Percentiles rank a stretch among this genome's conserved stretches.
These are phyloP conservation scores for Petrolisthes manimaculis DNA, from an alignment of 2,888 invertebrate genomes.

Conservation along the genomic window DNA sequence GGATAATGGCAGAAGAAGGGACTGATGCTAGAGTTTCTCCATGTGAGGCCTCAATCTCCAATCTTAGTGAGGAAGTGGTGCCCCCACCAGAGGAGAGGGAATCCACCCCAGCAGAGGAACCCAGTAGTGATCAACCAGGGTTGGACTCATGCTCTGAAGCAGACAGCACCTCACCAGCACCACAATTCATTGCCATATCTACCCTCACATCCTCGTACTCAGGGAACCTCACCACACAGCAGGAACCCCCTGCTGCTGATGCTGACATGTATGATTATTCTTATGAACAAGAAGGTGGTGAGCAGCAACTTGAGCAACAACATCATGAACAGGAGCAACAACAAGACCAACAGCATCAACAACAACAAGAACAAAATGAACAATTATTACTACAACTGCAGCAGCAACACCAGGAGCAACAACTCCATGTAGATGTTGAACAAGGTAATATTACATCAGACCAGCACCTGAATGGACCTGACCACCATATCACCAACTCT, in stretches of 20 bases:
- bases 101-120: slow-evolving; percentile 36
- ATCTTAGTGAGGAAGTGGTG: slow-evolving; percentile 20
- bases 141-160: slow-evolving; percentile 53
- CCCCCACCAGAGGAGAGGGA: slow-evolving; percentile 39
- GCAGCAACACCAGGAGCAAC: slow-evolving; percentile 32
- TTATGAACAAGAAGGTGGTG: slow-evolving; percentile 73
- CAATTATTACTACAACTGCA: slow-evolving; percentile 17
- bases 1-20: slow-evolving; percentile 51
- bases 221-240: slow-evolving; percentile 47
- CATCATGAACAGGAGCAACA: slow-evolving; percentile 14
- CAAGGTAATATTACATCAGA: slow-evolving; percentile 26
- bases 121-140: slow-evolving; percentile 43
- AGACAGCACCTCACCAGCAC: slow-evolving; percentile 49
- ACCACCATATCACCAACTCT: slow-evolving; percentile 18
- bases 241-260: slow-evolving; percentile 32
- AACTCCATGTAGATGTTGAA: slow-evolving; percentile 6
- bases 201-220: slow-evolving; percentile 65
- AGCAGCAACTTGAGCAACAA: slow-evolving; percentile 16
- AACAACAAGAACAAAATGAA: neutral
- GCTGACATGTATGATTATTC: slow-evolving; percentile 77
- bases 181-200: slow-evolving; percentile 62
- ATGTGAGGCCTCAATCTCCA: slow-evolving; percentile 10
- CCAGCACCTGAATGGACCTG: neutral
- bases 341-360: slow-evolving; percentile 30
- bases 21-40: slow-evolving; percentile 37